Conservation (phyloP, 2,113 vertebrate genomes). For the Dasyornis broadbenti region DNA sequence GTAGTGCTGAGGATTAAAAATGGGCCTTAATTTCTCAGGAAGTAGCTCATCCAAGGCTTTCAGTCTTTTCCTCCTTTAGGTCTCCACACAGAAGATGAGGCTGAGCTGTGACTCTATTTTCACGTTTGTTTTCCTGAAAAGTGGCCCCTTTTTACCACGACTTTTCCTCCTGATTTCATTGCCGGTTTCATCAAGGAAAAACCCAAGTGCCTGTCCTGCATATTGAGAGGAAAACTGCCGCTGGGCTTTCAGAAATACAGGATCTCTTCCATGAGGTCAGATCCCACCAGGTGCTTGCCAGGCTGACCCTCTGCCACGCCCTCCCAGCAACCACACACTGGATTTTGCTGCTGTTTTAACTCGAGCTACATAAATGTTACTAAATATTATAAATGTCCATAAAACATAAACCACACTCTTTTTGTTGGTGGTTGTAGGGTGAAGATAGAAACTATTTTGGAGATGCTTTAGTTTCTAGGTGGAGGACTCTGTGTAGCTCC, state of each 20-base stretch:
- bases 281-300: background rate
- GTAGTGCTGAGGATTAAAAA: background rate
- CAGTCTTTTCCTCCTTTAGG: background rate
- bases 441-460: accelerated
- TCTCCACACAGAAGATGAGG: background rate
- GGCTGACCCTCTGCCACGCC: background rate
- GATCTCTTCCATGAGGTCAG: accelerated
- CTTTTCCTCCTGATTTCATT: background rate
- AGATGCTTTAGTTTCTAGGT: background rate
- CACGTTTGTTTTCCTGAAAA: background rate
- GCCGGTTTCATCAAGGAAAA: background rate
- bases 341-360: background rate
- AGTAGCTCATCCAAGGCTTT: background rate
- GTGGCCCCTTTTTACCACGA: background rate
- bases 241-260: background rate
- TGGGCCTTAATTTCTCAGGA: background rate
- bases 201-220: background rate
- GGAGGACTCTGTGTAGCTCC: background rate
- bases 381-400: background rate
- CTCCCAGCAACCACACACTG: background rate
- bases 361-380: accelerated
- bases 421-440: background rate
- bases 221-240: background rate
- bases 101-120: background rate
- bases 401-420: background rate